Base-by-base conservation (phyloP, 2,113 vertebrate species). In the Coptodon bakossiorum region DNA sequence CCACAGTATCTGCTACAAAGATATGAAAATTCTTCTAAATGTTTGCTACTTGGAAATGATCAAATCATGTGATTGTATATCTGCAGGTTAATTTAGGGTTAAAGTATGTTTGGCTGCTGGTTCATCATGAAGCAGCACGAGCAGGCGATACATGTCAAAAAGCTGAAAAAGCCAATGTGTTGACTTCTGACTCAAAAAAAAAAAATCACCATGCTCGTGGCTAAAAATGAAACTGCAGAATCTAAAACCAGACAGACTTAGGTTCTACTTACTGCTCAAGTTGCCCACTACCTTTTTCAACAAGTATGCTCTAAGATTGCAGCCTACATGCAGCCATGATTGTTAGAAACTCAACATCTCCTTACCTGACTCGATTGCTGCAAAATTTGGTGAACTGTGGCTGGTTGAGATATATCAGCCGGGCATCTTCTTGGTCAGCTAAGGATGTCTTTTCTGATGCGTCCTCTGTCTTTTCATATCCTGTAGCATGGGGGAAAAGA, bases 391-490 rank as follows among this genome's bases (percentile, higher is more conserved):
- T 97, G 88, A 98, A 96, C 95, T 99, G 99, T 4, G 97, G 98
- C 88, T 98, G 98, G 94, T 98, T 99, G 95, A 99, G 98, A 94
- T 98, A 97, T 94, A 99, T 98, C 84, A 97, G 96, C 93, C 99
- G 96, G 43, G 97, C 93, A 95, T 99, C 98, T 82, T 98, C 98
- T 95, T 98, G 98, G 94, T 99, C 98, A 93, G 98, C 99, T 85
- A 99, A 91, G 1, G 98, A 98, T 5, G 99, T 99, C 96, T 98
- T 99, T 90, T 98, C 98, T 34, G 98, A 97, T 6, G 96, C 94
- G 89, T 99, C 98, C 89, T 98, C 98, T 1, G 98, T 98, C 96
- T 99, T 99, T 95, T 98, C 98, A 95, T 99, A 99, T 48, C 98
- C 98, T 99, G 95, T 85, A 95, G 95, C 86, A 45, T 7, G 24